Base-by-base conservation (phyloP, 2,113 vertebrate genomes). In the Boleophthalmus pectinirostris region DNA sequence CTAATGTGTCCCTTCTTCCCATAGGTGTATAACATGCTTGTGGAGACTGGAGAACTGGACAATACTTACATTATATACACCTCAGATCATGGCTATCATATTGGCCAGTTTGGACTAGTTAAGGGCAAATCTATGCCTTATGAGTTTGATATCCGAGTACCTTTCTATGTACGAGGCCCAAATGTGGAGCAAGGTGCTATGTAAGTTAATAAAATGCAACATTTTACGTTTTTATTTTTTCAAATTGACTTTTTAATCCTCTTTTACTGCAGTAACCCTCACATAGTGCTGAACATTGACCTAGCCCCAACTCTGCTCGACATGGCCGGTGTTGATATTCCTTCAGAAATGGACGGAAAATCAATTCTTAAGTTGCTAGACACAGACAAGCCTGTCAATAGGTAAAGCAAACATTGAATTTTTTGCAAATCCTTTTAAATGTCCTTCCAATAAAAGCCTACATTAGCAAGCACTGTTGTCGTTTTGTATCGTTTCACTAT, bases 81-180 rank as follows among this genome's bases (percentile, higher is more conserved):
- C 0, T 96, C 97, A 0, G 97, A 99, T 89, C 97, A 99, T 0
- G 97, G 97, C 73, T 99, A 99, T 87, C 97, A 99, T 70, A 97
- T 99, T 6, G 97, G 97, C 38, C 97, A 99, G 90, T 99, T 99
- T 70, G 97, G 97, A 7, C 93, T 99, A 80, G 97, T 99, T 69
- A 99, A 99, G 87, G 97, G 97, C 29, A 99, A 99, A 87, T 99
- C 97, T 14, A 98, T 99, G 97, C 97, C 97, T 0, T 99, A 99
- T 0, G 97, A 99, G 85, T 98, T 99, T 53, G 97, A 99, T 82
- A 97, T 98, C 89, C 91, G 97, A 58, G 96, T 99, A 77, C 97
- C 97, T 1, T 99, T 99, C 91, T 99, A 96, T 5, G 79, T 99
- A 56, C 92, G 97, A 73, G 97, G 97, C 64, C 97, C 97, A 64